Percentiles rank a stretch among this genome's conserved stretches.
Evolutionary conservation across 2,113 vertebrate genomes (phyloP).

Genomic region (Emberiza fucata): DNA sequence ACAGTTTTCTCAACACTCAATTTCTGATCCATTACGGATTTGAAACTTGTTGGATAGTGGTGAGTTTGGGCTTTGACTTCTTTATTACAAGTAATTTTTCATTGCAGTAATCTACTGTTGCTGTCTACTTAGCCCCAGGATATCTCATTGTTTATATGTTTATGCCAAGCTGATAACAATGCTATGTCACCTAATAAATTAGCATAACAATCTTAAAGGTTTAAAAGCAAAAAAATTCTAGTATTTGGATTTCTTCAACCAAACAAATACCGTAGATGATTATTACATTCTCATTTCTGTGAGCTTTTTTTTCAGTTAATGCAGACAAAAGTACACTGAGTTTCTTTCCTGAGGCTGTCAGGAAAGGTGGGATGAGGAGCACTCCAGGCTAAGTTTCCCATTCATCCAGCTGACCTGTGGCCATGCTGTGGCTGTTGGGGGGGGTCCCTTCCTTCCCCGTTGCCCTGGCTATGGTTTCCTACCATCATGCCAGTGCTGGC

Average conservation of each 20-base stretch:
- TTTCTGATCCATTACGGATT: background rate
- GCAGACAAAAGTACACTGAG: background rate
- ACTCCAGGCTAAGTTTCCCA: background rate
- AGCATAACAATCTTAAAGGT: background rate
- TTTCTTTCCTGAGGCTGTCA: background rate
- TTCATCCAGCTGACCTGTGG: background rate
- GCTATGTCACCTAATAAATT: background rate
- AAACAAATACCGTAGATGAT: background rate
- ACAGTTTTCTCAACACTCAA: background rate
- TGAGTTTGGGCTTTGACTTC: background rate
- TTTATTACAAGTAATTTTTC: background rate
- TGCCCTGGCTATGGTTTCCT: background rate
- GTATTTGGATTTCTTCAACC: background rate
- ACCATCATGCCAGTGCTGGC: rapidly evolving
- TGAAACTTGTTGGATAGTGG: background rate
- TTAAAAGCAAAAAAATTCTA: background rate
- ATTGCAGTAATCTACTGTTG: background rate
- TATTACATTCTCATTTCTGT: background rate
- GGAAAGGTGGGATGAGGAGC: background rate
- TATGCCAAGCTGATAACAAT: background rate
- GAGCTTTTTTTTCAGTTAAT: background rate
- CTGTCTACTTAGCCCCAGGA: background rate
- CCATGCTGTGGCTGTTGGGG: background rate
- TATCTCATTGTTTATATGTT: background rate
- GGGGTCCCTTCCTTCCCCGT: rapidly evolving